Conservation (phyloP, 2,113 vertebrate species). For the Lonchura striata region DNA sequence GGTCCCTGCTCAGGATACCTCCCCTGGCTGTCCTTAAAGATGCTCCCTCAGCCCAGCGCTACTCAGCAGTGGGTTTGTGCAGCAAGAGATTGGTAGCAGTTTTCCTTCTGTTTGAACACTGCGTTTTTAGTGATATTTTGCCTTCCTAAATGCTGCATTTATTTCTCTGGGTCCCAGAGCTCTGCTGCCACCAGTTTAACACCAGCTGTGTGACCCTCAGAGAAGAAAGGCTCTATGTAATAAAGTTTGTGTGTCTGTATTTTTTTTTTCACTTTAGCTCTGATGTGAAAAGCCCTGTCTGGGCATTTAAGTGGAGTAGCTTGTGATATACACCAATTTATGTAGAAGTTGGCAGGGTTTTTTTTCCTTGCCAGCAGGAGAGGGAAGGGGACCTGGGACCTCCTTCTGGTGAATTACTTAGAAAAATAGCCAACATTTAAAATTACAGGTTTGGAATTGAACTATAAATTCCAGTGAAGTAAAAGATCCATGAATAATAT, state of each 20-base stretch:
- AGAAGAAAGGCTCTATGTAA: not conserved
- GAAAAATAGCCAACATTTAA: slow-evolving; percentile 45
- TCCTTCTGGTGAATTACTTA: slow-evolving; percentile 53
- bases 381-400: not conserved
- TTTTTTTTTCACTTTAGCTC: not conserved
- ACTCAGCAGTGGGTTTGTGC: not conserved
- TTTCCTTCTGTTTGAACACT: not conserved
- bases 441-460: slow-evolving; percentile 53
- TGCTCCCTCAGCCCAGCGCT: not conserved
- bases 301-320: not conserved
- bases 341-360: not conserved
- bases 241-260: not conserved
- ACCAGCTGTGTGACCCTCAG: not conserved
- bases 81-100: not conserved
- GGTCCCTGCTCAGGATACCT: not conserved
- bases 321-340: not conserved
- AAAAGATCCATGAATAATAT: slow-evolving; percentile 43
- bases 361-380: not conserved
- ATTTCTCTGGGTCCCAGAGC: not conserved
- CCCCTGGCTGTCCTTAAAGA: not conserved
- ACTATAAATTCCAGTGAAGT: slow-evolving; percentile 38
- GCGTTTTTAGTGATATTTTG: not conserved
- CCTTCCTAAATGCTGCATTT: not conserved
- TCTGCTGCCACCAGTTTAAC: not conserved
- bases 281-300: not conserved